These are phyloP conservation scores for Meteorus sp. DNA, from an alignment of 1,140 invertebrate genomes.

Conservation along the genomic window DNA sequence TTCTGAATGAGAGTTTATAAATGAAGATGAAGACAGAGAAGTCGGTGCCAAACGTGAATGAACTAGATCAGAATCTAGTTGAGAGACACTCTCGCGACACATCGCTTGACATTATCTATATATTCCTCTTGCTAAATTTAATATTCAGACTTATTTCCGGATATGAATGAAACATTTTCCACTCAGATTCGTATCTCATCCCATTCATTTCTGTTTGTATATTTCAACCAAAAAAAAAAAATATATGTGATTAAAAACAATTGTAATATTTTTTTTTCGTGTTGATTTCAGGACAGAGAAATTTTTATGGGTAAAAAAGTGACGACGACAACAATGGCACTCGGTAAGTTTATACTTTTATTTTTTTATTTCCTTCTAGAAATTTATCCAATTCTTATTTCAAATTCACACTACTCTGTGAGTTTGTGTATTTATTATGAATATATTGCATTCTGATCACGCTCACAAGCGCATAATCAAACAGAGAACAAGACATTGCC, in stretches of 20 bases:
- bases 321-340: slow-evolving; percentile 16
- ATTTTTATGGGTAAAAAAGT: slow-evolving; percentile 14
- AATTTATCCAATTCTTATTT: not conserved
- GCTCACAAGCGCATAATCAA: slow-evolving; percentile 42
- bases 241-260: not conserved
- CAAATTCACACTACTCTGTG: not conserved
- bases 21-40: slow-evolving; percentile 7
- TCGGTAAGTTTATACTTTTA: slow-evolving; percentile 44
- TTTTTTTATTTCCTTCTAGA: slow-evolving; percentile 26
- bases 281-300: slow-evolving; percentile 36
- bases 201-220: not conserved
- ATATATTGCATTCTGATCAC: slow-evolving; percentile 40
- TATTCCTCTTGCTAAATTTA: slow-evolving; percentile 46
- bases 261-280: slow-evolving; percentile 32
- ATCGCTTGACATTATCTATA: too few species aligned
- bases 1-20: slow-evolving; percentile 18
- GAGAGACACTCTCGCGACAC: slow-evolving; percentile 20
- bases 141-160: slow-evolving; percentile 47
- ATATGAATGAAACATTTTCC: slow-evolving; percentile 45
- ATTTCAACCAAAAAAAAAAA: not conserved
- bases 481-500: not conserved
- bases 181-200: not conserved
- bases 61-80: slow-evolving; percentile 28
- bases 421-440: slow-evolving; percentile 14
- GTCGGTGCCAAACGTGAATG: slow-evolving; percentile 40